phyloP scores from a whole-genome alignment of 1,140 invertebrate species.

The Oncopeltus fasciatus region DNA sequence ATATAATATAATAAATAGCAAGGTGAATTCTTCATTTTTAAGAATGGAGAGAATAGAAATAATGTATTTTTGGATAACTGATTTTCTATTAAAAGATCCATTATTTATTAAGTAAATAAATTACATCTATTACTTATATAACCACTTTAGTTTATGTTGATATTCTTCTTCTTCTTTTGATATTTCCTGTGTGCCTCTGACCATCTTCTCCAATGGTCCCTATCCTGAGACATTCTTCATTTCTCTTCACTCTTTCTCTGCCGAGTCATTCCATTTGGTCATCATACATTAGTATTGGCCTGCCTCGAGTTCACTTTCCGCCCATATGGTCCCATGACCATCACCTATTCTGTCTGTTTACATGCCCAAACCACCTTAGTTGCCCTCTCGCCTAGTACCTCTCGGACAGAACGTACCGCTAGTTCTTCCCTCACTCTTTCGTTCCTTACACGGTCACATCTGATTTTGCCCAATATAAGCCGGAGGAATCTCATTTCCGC shows the following conservation, averaged over 20 bases:
- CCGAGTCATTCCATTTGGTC: not conserved
- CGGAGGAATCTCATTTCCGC: too few relatives aligned
- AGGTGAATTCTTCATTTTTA: too few relatives aligned
- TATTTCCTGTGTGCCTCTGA: not conserved
- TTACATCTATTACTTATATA: too few relatives aligned
- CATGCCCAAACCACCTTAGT: not conserved
- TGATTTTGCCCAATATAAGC: not conserved
- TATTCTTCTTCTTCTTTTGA: not conserved
- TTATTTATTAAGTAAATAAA: too few relatives aligned
- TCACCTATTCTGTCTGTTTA: not conserved
- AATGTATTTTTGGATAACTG: too few relatives aligned
- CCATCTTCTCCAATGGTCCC: not conserved
- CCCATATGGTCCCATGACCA: not conserved
- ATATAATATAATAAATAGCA: too few relatives aligned
- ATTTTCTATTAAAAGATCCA: too few relatives aligned
- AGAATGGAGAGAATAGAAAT: too few relatives aligned
- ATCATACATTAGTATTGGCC: not conserved
- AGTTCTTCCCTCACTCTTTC: not conserved
- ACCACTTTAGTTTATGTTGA: too few relatives aligned
- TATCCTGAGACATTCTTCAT: not conserved
- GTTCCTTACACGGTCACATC: not conserved
- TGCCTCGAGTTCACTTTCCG: not conserved
- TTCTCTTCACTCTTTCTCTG: too few relatives aligned
- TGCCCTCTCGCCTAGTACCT: not conserved
- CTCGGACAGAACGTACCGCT: not conserved